Evolutionary conservation across 2,888 invertebrate genomes (phyloP).

Genomic region (Cephus pulcher): DNA sequence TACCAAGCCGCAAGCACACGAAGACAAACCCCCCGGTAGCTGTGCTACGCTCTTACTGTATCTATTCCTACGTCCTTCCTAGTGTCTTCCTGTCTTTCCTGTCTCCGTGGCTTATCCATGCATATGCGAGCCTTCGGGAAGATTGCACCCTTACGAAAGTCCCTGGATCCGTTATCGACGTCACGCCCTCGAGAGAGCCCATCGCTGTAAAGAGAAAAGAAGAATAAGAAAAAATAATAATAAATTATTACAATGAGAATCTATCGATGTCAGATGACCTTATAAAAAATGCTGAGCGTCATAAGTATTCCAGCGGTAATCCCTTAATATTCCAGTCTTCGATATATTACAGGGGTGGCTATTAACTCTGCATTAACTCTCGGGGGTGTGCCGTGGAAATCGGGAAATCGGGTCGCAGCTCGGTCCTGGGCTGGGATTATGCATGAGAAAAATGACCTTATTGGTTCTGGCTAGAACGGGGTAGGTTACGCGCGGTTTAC

Average conservation of each 20-base stretch:
- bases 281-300: neutral
- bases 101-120: neutral
- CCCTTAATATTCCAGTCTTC: conserved; percentile 55
- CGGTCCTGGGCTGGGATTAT: conserved; percentile 45
- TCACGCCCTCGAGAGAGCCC: neutral
- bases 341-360: conserved; percentile 53
- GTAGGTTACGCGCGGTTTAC: conserved; percentile 44
- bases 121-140: neutral
- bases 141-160: neutral
- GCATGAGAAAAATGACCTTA: conserved; percentile 56
- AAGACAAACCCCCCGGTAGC: neutral
- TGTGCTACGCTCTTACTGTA: neutral
- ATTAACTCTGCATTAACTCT: conserved; percentile 58
- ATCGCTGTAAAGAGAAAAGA: neutral
- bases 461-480: conserved; percentile 50
- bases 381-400: conserved; percentile 36
- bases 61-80: neutral
- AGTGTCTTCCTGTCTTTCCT: neutral
- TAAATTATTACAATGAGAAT: neutral
- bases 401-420: conserved; percentile 29
- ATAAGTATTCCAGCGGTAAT: conserved; percentile 31
- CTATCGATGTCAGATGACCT: neutral
- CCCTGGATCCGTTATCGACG: neutral
- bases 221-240: neutral
- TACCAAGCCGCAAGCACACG: conserved; percentile 51